These are phyloP conservation scores for Sitobion miscanthi DNA, from an alignment of 1,140 invertebrate genomes.

Conservation along the genomic window DNA sequence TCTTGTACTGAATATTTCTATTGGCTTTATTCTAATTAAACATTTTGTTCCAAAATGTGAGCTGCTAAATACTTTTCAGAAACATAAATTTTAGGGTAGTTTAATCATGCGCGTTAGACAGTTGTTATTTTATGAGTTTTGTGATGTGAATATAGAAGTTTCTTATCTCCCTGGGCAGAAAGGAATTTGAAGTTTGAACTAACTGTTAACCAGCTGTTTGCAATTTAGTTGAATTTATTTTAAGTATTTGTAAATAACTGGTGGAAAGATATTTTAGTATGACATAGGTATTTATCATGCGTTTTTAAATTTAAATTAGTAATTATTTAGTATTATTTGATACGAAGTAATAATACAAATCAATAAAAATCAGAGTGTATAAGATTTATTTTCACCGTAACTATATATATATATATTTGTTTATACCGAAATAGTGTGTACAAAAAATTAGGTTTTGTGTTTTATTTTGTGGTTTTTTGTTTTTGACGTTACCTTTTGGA, in stretches of 20 bases:
- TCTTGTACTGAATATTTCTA: background rate
- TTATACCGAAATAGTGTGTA: background rate
- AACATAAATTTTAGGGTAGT: background rate
- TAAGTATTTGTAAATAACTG: background rate
- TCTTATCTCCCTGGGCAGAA: background rate
- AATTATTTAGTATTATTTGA: no score
- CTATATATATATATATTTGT: no score
- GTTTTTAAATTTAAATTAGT: no score
- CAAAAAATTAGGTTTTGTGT: background rate
- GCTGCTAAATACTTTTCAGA: background rate
- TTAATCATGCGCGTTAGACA: background rate
- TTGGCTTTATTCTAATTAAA: background rate
- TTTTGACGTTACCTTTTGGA: background rate
- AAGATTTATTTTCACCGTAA: background rate
- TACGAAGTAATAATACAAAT: background rate
- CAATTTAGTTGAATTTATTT: background rate
- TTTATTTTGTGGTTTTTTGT: background rate
- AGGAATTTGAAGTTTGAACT: background rate
- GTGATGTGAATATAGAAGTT: background rate
- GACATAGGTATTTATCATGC: no score
- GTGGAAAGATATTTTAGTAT: no score
- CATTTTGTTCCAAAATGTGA: background rate
- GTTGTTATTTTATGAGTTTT: background rate
- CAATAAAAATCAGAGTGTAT: background rate
- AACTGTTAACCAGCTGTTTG: background rate